phyloP scores from a whole-genome alignment of 1,140 invertebrate genomes.

The Himalopsyche phryganea region DNA sequence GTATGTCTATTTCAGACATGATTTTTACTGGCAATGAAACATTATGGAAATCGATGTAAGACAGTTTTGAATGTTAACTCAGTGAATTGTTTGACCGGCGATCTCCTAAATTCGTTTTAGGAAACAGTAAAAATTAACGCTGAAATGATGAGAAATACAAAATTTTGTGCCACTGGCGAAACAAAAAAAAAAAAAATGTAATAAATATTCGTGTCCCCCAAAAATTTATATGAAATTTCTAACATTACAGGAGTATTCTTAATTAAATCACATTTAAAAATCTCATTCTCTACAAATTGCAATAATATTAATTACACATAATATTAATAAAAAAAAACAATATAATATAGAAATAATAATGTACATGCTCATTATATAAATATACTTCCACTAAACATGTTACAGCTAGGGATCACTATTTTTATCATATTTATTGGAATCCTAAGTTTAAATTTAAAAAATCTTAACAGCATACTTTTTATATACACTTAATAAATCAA shows the following conservation, averaged over 20 bases:
- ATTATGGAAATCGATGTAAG: no score
- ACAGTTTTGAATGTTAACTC: no score
- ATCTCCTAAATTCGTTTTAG: no score
- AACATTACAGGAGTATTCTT: background rate
- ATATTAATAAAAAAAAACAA: background rate
- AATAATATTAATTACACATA: background rate
- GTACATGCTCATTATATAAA: slow-evolving; percentile 16
- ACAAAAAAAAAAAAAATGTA: slow-evolving; percentile 7
- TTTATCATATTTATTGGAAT: slow-evolving; percentile 20
- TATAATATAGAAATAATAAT: slow-evolving; percentile 14
- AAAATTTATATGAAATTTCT: background rate
- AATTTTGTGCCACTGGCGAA: slow-evolving; percentile 2
- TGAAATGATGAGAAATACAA: no score
- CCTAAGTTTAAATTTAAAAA: slow-evolving; percentile 15
- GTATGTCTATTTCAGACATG: no score
- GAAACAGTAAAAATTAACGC: no score
- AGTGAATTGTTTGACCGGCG: no score
- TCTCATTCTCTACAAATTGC: background rate
- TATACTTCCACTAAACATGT: slow-evolving; percentile 21
- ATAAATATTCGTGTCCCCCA: background rate
- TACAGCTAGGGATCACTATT: slow-evolving; percentile 19
- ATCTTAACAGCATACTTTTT: slow-evolving; percentile 11
- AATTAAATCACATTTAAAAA: slow-evolving; percentile 4
- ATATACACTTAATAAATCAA: slow-evolving; percentile 13
- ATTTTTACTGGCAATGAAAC: no score